These are phyloP conservation scores for Rhagium mordax DNA, from an alignment of 2,888 invertebrate species.

Conservation along the genomic window DNA sequence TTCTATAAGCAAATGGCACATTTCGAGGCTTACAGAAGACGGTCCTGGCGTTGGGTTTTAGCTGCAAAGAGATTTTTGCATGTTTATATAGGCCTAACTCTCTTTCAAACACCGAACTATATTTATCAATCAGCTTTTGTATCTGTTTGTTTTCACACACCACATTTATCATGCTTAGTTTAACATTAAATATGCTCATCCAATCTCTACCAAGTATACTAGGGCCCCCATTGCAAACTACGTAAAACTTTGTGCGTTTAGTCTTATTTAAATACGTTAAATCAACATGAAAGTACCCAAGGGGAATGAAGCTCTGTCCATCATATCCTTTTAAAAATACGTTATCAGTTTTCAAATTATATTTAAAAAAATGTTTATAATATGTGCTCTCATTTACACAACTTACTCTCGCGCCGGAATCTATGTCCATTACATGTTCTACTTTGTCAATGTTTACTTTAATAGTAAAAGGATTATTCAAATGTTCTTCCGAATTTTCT, in stretches of 20 bases:
- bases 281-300: conserved; percentile 12
- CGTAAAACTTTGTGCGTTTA: conserved; percentile 10
- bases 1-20: conserved; percentile 13
- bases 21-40: conserved; percentile 22
- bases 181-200: conserved; percentile 14
- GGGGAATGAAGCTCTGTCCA: background rate
- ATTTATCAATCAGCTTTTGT: background rate
- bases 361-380: background rate
- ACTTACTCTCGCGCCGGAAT: background rate
- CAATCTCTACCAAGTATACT: conserved; percentile 20
- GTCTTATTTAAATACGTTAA: background rate
- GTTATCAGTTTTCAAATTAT: background rate
- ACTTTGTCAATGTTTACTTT: background rate
- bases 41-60: conserved; percentile 22
- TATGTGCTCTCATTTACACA: background rate
- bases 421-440: background rate
- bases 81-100: conserved; percentile 20
- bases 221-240: conserved; percentile 12
- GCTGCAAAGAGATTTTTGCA: conserved; percentile 24
- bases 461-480: background rate
- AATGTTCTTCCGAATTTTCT: background rate
- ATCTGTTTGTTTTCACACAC: background rate
- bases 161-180: background rate
- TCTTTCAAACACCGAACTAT: conserved; percentile 10
- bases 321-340: conserved; percentile 15